phyloP scores from a whole-genome alignment of 2,113 vertebrate genomes.

The Chiloscyllium plagiosum region DNA sequence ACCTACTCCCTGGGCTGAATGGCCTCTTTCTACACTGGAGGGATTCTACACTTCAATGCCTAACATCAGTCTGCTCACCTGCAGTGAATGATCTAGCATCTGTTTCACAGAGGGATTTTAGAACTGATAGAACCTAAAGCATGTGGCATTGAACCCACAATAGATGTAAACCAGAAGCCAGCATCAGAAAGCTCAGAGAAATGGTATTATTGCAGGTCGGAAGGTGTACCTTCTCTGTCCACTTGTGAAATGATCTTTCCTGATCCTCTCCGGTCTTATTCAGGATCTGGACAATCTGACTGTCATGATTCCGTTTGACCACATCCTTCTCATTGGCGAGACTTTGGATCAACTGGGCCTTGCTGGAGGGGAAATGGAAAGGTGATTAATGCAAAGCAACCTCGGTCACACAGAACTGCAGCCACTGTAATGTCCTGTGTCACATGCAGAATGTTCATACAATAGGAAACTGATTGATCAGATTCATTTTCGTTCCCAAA shows the following conservation, averaged over 20 bases:
- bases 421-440: not conserved
- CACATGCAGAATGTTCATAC: not conserved
- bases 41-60: not conserved
- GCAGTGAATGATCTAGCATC: not conserved
- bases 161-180: not conserved
- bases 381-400: not conserved
- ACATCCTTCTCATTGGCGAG: conserved; percentile 18
- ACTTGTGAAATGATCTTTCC: not conserved
- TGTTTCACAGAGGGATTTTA: not conserved
- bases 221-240: not conserved
- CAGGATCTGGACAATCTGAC: not conserved
- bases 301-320: not conserved
- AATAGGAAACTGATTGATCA: not conserved
- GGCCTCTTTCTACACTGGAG: no score
- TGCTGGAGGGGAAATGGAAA: not conserved
- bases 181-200: not conserved
- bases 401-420: not conserved
- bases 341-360: not conserved
- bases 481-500: not conserved
- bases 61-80: not conserved
- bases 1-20: no score
- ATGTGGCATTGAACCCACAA: no score
- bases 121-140: not conserved
- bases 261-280: not conserved
- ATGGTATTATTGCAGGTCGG: not conserved